A percentile compares a stretch with the other conserved stretches of the same genome.
Evolutionary conservation across 2,888 invertebrate genomes (phyloP).

Genomic region (Pseudococcus longispinus): DNA sequence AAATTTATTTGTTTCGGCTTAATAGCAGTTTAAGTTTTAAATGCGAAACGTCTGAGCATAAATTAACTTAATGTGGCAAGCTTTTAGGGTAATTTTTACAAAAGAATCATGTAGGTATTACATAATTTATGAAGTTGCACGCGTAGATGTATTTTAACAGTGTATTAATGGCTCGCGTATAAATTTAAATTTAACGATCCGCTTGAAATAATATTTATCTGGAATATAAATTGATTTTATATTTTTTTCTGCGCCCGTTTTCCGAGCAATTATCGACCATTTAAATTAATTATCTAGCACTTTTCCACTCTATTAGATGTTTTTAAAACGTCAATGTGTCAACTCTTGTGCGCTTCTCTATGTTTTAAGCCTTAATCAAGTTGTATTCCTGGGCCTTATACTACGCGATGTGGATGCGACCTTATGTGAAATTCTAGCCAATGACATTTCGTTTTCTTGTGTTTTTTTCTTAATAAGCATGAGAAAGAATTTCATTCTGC

Average conservation of each 20-base stretch:
- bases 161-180: conserved; percentile 18
- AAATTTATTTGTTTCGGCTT: conserved; percentile 48
- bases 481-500: too few relatives aligned
- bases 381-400: background rate
- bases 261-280: background rate
- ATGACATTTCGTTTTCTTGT: background rate
- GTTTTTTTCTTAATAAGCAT: background rate
- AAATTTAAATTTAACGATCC: conserved; percentile 40
- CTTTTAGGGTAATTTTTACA: conserved; percentile 51
- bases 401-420: background rate
- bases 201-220: conserved; percentile 40
- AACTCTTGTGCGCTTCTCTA: background rate
- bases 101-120: conserved; percentile 50
- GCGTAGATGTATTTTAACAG: conserved; percentile 47
- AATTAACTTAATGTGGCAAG: conserved; percentile 53
- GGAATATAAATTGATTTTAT: conserved; percentile 38
- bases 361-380: background rate
- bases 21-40: conserved; percentile 44
- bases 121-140: conserved; percentile 49
- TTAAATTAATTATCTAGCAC: conserved; percentile 30
- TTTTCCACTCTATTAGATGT: conserved; percentile 7
- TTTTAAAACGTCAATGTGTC: conserved; percentile 35
- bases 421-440: background rate
- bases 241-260: conserved; percentile 12
- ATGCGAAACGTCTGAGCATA: conserved; percentile 40